Evolutionary conservation across 2,797 vertebrate genomes (phyloP), one percentile per base, ranked within the genome.

Genomic region (Helicolenus hilgendorfi): DNA sequence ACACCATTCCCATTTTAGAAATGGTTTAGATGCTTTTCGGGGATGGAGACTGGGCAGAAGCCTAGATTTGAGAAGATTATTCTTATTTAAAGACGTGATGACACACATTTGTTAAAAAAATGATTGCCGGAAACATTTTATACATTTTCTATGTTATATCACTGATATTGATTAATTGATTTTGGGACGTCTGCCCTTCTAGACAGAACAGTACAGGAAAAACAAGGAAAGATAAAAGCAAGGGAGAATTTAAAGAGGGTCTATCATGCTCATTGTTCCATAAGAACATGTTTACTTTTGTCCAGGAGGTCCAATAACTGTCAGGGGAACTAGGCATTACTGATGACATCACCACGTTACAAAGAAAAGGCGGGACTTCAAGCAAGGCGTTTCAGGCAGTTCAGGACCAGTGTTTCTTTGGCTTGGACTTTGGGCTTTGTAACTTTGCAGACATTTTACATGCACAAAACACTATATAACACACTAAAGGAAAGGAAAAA

Each of bases 101-200:
- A n/a, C 5, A 6, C 33, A 41, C 11, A 22, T 41, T 65, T 74
- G 24, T 63, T 56, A 1, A 18, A 5, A 58, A 11, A 56, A 56
- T 0, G 1, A 56, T 24, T 36, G 11, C n/a, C 1, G 7, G 6
- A 64, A 33, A 64, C 2, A 64, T 64, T 60, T 53, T 3, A 49
- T 35, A 9, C 13, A 33, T 76, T 70, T 59, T 71, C n/a, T 55
- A 26, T 38, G 6, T 72, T 10, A 2, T 59, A 33, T 62, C n/a
- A 24, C 5, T 18, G 24, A 70, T 72, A 58, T 22, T 72, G 67
- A 41, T 55, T 4, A 41, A 72, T 76, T 36, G 29, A 45, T 65
- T 68, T 24, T 41, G 15, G 22, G n/a, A 59, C 15, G 56, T 38
- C 13, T 24, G 18, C 41, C 26, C 7, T 71, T 24, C 14, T 2